phyloP scores from a whole-genome alignment of 2,888 invertebrate species.

The Zelleria hepariella region DNA sequence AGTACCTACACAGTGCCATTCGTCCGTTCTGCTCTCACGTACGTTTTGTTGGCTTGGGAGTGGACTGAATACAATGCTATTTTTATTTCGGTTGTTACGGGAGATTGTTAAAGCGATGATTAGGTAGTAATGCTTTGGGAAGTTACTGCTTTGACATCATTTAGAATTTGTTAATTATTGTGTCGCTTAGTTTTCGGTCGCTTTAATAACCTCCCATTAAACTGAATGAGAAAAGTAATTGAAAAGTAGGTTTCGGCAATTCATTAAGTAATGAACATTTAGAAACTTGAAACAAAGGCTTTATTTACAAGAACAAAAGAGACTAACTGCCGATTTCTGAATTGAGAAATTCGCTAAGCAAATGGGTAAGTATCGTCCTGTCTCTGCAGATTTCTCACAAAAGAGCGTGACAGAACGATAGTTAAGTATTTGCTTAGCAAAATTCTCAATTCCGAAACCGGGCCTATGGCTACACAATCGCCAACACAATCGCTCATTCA shows the following conservation, averaged over 20 bases:
- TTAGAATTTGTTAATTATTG: neutral
- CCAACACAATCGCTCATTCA: constrained; percentile 11
- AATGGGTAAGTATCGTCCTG: too few species aligned
- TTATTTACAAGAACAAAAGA: neutral
- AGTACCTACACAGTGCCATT: constrained; percentile 20
- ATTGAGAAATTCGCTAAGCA: too few species aligned
- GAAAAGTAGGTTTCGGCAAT: too few species aligned
- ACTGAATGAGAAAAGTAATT: too few species aligned
- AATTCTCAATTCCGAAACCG: too few species aligned
- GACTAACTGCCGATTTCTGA: too few species aligned
- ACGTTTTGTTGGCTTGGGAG: neutral
- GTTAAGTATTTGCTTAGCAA: too few species aligned
- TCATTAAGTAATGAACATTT: neutral
- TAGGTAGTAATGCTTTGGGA: too few species aligned
- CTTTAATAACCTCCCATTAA: neutral
- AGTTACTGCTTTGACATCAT: neutral
- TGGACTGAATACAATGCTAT: neutral
- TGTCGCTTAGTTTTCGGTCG: neutral
- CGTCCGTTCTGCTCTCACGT: neutral
- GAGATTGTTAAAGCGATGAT: neutral
- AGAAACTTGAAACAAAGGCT: neutral
- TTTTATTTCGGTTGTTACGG: neutral
- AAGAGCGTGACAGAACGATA: too few species aligned
- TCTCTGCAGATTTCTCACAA: too few species aligned
- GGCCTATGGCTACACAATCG: constrained; percentile 15